Evolutionary conservation across 1,140 invertebrate genomes (phyloP).

Genomic region (Aphis craccivora): DNA sequence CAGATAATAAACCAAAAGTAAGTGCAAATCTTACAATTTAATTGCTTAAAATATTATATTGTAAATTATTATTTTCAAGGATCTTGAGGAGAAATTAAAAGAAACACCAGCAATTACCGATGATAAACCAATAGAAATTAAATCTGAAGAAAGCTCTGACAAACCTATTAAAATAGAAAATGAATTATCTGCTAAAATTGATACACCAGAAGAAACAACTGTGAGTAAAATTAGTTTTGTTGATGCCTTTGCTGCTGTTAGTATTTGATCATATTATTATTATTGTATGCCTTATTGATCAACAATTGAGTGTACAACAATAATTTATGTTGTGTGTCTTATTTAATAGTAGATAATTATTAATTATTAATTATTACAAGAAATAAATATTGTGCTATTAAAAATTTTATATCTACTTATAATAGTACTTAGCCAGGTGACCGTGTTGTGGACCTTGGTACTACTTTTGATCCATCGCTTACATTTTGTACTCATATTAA

Average conservation of each 20-base stretch:
- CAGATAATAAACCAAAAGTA: constrained; percentile 38
- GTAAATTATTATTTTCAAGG: background rate
- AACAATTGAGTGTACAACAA: too few relatives aligned
- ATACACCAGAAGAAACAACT: background rate
- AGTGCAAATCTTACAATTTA: background rate
- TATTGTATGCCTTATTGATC: too few relatives aligned
- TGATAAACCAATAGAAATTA: constrained; percentile 55
- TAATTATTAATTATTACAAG: too few relatives aligned
- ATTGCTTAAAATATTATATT: background rate
- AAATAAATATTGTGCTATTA: too few relatives aligned
- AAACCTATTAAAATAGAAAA: constrained; percentile 50
- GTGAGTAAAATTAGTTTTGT: background rate
- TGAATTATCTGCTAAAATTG: constrained; percentile 26
- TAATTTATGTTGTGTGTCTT: too few relatives aligned
- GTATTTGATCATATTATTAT: constrained; percentile 19
- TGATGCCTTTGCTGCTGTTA: constrained; percentile 31
- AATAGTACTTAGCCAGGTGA: too few relatives aligned
- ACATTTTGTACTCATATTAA: too few relatives aligned
- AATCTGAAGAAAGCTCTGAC: constrained; percentile 44
- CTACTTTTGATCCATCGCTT: too few relatives aligned
- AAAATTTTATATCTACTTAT: too few relatives aligned
- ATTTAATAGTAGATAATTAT: too few relatives aligned
- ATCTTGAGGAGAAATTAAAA: constrained; percentile 44
- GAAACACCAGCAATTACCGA: background rate
- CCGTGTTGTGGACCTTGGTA: too few relatives aligned